These are phyloP conservation scores for Oostethus manadensis DNA, from an alignment of 2,113 vertebrate genomes.

Conservation along the genomic window DNA sequence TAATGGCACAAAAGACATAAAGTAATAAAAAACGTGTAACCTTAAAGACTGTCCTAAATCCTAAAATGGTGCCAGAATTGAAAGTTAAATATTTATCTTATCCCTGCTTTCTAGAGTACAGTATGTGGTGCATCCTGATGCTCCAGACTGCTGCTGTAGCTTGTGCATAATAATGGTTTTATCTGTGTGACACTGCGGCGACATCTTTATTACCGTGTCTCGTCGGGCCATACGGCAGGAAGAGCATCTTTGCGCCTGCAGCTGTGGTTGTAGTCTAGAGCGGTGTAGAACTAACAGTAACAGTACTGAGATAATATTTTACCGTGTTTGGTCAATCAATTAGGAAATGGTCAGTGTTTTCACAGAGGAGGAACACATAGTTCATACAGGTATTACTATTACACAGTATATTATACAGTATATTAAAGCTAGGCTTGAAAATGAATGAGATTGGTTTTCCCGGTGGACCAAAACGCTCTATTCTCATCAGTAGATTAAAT, in stretches of 20 bases:
- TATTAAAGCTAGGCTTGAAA: background rate
- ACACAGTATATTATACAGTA: no score
- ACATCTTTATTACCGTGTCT: slow-evolving; percentile 24
- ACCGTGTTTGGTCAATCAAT: background rate
- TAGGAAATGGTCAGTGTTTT: background rate
- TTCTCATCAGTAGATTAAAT: background rate
- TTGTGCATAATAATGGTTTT: slow-evolving; percentile 33
- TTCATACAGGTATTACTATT: no score
- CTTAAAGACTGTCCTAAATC: background rate
- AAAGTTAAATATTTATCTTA: slow-evolving; percentile 1
- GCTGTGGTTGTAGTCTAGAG: background rate
- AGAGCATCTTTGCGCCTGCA: no score
- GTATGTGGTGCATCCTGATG: slow-evolving; percentile 59
- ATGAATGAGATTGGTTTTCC: no score
- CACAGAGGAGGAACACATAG: background rate
- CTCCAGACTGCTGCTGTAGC: slow-evolving; percentile 33
- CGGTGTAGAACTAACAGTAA: background rate
- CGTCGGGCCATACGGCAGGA: slow-evolving; percentile 7
- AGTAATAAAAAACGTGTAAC: background rate
- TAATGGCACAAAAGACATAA: slow-evolving; percentile 4
- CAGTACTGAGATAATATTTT: background rate
- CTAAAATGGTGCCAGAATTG: slow-evolving; percentile 11
- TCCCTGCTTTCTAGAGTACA: slow-evolving; percentile 10
- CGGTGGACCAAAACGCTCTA: background rate
- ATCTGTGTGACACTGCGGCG: slow-evolving; percentile 31